A percentile compares a stretch with the other conserved stretches of the same genome.
Conservation (phyloP, 2,113 vertebrate species). For the Xiphophorus couchianus region DNA sequence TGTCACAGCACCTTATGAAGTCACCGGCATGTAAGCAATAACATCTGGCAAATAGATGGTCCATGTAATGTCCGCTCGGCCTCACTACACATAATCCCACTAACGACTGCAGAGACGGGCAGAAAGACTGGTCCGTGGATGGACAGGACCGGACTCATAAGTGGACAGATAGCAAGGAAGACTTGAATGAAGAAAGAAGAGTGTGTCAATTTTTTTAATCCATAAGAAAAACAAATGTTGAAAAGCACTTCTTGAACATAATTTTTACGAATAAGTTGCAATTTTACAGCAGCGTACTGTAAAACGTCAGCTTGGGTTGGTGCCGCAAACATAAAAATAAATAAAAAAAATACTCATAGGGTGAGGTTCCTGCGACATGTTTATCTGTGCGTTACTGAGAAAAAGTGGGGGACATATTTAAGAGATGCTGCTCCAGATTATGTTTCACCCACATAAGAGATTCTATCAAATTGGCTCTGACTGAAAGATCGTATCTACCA, state of each 20-base stretch:
- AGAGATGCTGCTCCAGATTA: neutral
- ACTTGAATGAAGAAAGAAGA: neutral
- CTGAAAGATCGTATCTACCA: neutral
- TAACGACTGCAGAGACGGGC: slow-evolving; percentile 59
- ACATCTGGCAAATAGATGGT: slow-evolving; percentile 81
- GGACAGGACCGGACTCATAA: neutral
- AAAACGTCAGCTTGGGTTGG: neutral
- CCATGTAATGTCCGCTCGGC: slow-evolving; percentile 81
- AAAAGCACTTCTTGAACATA: neutral
- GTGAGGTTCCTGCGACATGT: neutral
- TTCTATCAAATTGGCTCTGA: neutral
- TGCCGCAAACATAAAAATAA: too few relatives aligned
- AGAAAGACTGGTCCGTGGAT: slow-evolving; percentile 47
- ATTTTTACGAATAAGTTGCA: neutral
- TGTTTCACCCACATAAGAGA: neutral
- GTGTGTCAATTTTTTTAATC: neutral
- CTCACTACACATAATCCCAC: slow-evolving; percentile 61
- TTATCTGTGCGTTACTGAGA: neutral
- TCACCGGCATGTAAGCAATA: slow-evolving; percentile 75
- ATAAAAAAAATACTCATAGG: too few relatives aligned
- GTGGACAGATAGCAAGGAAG: neutral
- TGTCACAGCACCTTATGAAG: slow-evolving; percentile 82
- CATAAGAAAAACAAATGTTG: neutral
- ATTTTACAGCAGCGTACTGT: neutral
- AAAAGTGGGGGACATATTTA: neutral